Base-by-base conservation (phyloP, 2,888 invertebrate species). In the Selenia dentaria region DNA sequence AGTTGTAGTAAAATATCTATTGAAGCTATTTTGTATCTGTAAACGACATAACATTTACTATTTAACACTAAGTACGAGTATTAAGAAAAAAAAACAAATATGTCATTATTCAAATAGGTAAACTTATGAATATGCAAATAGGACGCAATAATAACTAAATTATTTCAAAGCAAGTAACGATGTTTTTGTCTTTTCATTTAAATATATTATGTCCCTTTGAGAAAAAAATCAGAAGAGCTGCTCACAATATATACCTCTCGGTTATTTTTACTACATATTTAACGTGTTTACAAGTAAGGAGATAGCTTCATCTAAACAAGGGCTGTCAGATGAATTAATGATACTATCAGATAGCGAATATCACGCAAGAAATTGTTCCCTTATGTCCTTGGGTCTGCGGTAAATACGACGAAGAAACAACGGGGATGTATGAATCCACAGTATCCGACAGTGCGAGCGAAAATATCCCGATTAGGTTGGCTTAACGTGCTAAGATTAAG, bases 341-440 rank as follows among this genome's bases (percentile, higher is more conserved):
- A 47, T 54, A 39, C 36, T 54, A 56, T 54, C 46, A 44, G 50
- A 54, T 51, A 54, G 52, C 40, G 54, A 49, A 44, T 45, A 55
- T 59, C 47, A 57, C 44, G 43, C 39, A 24, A 46, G 46, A 27
- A 53, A 51, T 53, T 53, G 53, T 48, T 45, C 34, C 22, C 25
- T 22, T 24, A 37, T 32, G 46, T 52, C 57, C 57, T 59, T 47
- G 46, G 43, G 51, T 43, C 38, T 27, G 51, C n/a, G 39, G 48
- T 48, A 55, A 55, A 52, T 33, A 57, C 13, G 35, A 11, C 26
- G 20, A 34, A 46, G 39, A 36, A 39, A 46, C 35, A 46, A 40
- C 31, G 22, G 27, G 29, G 29, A 51, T 33, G 32, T 33, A 38
- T 26, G 45, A 51, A 44, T 39, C 24, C 38, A 39, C 28, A 40